Base-by-base conservation (phyloP, 2,888 invertebrate species). In the Coelogynopora nodosa region DNA sequence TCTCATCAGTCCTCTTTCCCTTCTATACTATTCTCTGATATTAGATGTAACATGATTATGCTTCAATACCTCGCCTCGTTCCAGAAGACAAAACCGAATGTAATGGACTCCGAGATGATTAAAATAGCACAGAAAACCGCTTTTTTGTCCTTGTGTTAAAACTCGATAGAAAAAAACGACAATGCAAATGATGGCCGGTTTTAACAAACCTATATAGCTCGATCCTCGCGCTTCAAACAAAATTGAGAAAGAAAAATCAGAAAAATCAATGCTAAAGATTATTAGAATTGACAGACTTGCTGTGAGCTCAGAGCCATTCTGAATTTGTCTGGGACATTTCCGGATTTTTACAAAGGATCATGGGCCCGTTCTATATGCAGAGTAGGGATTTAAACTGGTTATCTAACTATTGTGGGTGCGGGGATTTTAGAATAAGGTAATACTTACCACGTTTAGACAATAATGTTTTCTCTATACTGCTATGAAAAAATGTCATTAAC, bases 211-310 rank as follows among this genome's bases (percentile, higher is more conserved):
- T n/a, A n/a, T n/a, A n/a, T n/a, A n/a, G 49, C 49, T 49, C 49
- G 49, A 5, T 49, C 49, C 18, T 18, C 49, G 18, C 49, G 5
- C 18, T 18, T 10, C 5, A 49, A 49, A 18, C 49, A 49, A 18
- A 49, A 49, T 10, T 49, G 74, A 26, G 74, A 26, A 26, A 13
- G 74, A 74, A 74, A 74, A 74, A 10, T 74, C 18, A 18, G 74
- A 26, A 74, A 74, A 74, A 74, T 74, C 74, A 74, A 74, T 74
- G 74, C 10, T 74, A 74, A 74, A 74, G 74, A 74, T 74, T 74
- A 74, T 74, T 74, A 74, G 74, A 74, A 26, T 74, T 74, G 74
- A 74, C 74, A 74, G 74, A 26, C 74, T 13, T 49, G 49, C 18
- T 49, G 49, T 13, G 18, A 49, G 49, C 18, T 5, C 49, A 49